These are phyloP conservation scores for Melanotaenia duboulayi DNA, from an alignment of 2,113 vertebrate genomes.

Conservation along the genomic window DNA sequence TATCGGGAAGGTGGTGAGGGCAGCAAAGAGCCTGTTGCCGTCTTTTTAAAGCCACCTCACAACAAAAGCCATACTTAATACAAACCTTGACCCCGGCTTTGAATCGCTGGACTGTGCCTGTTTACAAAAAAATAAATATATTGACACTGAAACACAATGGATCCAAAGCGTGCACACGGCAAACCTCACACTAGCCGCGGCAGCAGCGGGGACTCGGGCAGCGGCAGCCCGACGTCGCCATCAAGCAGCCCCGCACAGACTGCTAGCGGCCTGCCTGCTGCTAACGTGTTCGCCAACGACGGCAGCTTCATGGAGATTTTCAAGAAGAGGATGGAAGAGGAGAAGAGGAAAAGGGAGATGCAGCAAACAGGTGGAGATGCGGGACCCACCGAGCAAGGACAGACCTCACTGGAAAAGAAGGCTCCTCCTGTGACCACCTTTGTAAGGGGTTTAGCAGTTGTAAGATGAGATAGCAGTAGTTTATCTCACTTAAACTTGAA, in stretches of 20 bases:
- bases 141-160: constrained; percentile 51
- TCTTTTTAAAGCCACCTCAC: neutral
- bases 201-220: constrained; percentile 74
- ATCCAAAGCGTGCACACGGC: constrained; percentile 46
- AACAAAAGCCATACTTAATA: constrained; percentile 7
- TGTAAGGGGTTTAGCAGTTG: constrained; percentile 86
- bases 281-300: constrained; percentile 93
- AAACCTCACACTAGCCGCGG: constrained; percentile 35
- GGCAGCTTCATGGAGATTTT: constrained; percentile 97
- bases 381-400: constrained; percentile 68
- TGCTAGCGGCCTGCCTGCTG: constrained; percentile 56
- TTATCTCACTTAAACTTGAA: constrained; percentile 25
- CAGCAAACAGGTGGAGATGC: constrained; percentile 61
- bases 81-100: neutral
- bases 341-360: constrained; percentile 72
- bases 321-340: constrained; percentile 90
- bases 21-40: neutral
- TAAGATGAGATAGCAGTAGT: constrained; percentile 69
- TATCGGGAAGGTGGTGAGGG: neutral
- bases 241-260: constrained; percentile 61
- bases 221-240: constrained; percentile 80
- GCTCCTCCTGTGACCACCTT: constrained; percentile 82
- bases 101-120: neutral
- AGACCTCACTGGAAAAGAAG: constrained; percentile 80
- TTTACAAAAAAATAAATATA: constrained; percentile 3